Evolutionary conservation across 2,888 invertebrate species (phyloP).

Genomic region (Didymodactylos carnosus): DNA sequence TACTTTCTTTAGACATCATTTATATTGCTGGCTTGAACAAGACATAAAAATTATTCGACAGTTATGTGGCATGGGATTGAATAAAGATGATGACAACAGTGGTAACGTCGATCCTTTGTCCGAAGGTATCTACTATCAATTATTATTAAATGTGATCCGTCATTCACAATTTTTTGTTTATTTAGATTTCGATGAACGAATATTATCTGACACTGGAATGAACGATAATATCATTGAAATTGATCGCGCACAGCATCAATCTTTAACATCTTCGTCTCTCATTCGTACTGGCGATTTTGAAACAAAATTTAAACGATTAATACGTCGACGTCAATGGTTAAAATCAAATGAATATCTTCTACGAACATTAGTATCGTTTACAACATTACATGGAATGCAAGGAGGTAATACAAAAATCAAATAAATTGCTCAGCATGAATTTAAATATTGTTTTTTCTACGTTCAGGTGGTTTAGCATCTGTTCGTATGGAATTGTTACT

Average conservation of each 20-base stretch:
- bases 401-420: too few relatives aligned
- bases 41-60: constrained; percentile 78
- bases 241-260: too few relatives aligned
- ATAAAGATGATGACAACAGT: too few relatives aligned
- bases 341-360: constrained; percentile 77
- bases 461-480: constrained; percentile 61
- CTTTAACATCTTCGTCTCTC: not conserved
- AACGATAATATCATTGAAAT: too few relatives aligned
- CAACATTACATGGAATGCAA: constrained; percentile 78
- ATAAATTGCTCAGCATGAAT: too few relatives aligned
- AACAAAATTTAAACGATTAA: constrained; percentile 9
- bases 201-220: not conserved
- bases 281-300: not conserved
- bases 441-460: too few relatives aligned
- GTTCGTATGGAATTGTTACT: constrained; percentile 85
- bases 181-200: not conserved
- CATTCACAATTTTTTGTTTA: not conserved
- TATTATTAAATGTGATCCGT: too few relatives aligned
- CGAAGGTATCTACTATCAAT: too few relatives aligned
- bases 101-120: too few relatives aligned
- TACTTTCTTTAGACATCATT: constrained; percentile 41
- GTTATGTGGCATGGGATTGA: too few relatives aligned
- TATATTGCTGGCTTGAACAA: constrained; percentile 86
- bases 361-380: constrained; percentile 77
- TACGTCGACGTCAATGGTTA: constrained; percentile 31